Conservation (phyloP, 2,888 invertebrate genomes). For the Clistopyga incitator region DNA sequence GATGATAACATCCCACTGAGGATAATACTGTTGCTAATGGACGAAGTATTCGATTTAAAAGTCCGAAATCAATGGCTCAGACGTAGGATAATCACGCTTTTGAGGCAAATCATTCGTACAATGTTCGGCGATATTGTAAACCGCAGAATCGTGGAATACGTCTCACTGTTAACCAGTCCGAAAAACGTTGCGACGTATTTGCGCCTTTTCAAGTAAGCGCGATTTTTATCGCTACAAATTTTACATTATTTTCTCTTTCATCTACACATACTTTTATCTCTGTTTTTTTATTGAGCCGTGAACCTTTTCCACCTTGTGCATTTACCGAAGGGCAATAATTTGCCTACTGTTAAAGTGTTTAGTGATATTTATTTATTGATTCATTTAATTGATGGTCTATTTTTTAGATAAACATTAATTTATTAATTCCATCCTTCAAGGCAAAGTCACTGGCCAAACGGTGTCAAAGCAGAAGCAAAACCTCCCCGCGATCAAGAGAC, state of each 20-base stretch:
- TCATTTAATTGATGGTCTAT: too few species aligned
- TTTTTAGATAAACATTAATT: too few species aligned
- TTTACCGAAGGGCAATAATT: too few species aligned
- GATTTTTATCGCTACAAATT: background rate
- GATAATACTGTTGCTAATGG: slow-evolving; percentile 92
- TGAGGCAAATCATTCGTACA: slow-evolving; percentile 91
- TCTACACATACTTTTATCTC: too few species aligned
- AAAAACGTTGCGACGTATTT: slow-evolving; percentile 95
- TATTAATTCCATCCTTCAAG: slow-evolving; percentile 76
- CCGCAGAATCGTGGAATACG: slow-evolving; percentile 94
- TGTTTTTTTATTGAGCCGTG: too few species aligned
- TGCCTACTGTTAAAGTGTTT: too few species aligned
- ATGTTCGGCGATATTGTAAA: slow-evolving; percentile 94
- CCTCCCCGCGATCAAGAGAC: slow-evolving; percentile 86
- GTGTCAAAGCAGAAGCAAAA: slow-evolving; percentile 85
- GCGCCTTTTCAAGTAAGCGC: slow-evolving; percentile 91
- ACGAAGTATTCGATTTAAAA: slow-evolving; percentile 94
- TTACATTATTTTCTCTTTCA: too few species aligned
- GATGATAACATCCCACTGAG: slow-evolving; percentile 93
- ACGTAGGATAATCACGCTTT: slow-evolving; percentile 90
- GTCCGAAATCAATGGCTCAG: slow-evolving; percentile 93
- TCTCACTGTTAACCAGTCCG: slow-evolving; percentile 94
- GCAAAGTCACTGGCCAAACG: slow-evolving; percentile 88
- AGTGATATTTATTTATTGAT: too few species aligned
- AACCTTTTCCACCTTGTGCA: too few species aligned